Evolutionary conservation across 2,113 vertebrate genomes (phyloP).

Genomic region (Ptychochromis oligacanthus): DNA sequence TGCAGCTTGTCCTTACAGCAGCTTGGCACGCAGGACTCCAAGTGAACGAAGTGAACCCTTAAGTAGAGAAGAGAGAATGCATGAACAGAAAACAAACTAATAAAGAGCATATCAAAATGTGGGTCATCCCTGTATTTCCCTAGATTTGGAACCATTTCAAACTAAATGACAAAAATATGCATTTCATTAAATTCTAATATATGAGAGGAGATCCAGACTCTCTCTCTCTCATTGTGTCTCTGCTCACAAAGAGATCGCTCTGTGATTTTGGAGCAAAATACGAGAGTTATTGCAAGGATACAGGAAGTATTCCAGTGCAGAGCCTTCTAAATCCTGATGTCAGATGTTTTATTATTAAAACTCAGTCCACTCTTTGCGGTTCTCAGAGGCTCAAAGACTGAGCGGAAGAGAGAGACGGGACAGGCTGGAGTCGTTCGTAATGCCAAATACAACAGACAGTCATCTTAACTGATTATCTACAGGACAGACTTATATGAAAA

Average conservation of each 20-base stretch:
- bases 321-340: slow-evolving; percentile 75
- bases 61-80: slow-evolving; percentile 84
- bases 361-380: slow-evolving; percentile 54
- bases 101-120: slow-evolving; percentile 89
- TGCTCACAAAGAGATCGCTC: slow-evolving; percentile 47
- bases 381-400: slow-evolving; percentile 52
- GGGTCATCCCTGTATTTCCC: slow-evolving; percentile 84
- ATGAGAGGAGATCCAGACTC: slow-evolving; percentile 80
- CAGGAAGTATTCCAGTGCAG: slow-evolving; percentile 66
- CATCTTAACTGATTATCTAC: slow-evolving; percentile 8
- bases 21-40: slow-evolving; percentile 82
- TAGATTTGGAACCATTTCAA: slow-evolving; percentile 86
- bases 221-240: slow-evolving; percentile 51
- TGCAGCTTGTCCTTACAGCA: slow-evolving; percentile 52
- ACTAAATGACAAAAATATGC: slow-evolving; percentile 91
- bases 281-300: slow-evolving; percentile 77
- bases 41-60: slow-evolving; percentile 81
- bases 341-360: slow-evolving; percentile 80
- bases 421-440: slow-evolving; percentile 45
- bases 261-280: slow-evolving; percentile 61
- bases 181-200: slow-evolving; percentile 97
- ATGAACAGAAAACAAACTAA: slow-evolving; percentile 95
- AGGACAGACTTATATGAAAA: background rate
- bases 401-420: slow-evolving; percentile 29
- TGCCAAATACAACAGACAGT: slow-evolving; percentile 22